Evolutionary conservation across 2,113 vertebrate genomes (phyloP).

Genomic region (Drymodes brunneopygia): DNA sequence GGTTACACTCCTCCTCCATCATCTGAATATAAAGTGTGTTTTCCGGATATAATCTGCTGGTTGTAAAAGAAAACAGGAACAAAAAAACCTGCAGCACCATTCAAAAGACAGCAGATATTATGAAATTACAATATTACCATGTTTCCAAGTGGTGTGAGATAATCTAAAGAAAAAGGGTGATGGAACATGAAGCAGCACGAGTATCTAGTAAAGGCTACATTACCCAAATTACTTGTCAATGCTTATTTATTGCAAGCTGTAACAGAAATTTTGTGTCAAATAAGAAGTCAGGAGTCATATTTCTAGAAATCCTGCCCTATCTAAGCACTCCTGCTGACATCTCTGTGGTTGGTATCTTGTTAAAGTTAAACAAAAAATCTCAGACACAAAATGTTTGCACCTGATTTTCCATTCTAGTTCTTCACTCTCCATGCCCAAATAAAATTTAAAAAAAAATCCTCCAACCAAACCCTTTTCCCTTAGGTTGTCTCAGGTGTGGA

Average conservation of each 20-base stretch:
- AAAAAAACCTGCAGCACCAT: neutral
- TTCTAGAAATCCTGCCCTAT: neutral
- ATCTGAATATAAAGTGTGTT: conserved; percentile 13
- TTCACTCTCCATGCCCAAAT: neutral
- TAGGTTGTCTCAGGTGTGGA: neutral
- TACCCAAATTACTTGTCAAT: neutral
- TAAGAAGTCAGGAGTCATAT: neutral
- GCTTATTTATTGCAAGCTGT: neutral
- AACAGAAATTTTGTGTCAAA: neutral
- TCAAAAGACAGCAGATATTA: neutral
- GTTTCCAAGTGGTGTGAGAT: neutral
- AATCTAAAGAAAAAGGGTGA: neutral
- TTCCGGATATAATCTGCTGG: conserved; percentile 10
- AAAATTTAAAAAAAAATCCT: neutral
- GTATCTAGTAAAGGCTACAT: neutral
- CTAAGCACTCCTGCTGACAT: neutral
- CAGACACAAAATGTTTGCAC: neutral
- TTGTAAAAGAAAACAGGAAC: neutral
- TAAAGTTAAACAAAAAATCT: neutral
- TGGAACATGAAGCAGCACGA: neutral
- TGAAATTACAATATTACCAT: neutral
- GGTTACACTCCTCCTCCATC: neutral
- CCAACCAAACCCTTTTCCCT: neutral
- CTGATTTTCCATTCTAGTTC: neutral
- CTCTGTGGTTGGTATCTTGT: neutral